Evolutionary conservation across 2,113 vertebrate species (phyloP).

Genomic region (Alethe castanea): DNA sequence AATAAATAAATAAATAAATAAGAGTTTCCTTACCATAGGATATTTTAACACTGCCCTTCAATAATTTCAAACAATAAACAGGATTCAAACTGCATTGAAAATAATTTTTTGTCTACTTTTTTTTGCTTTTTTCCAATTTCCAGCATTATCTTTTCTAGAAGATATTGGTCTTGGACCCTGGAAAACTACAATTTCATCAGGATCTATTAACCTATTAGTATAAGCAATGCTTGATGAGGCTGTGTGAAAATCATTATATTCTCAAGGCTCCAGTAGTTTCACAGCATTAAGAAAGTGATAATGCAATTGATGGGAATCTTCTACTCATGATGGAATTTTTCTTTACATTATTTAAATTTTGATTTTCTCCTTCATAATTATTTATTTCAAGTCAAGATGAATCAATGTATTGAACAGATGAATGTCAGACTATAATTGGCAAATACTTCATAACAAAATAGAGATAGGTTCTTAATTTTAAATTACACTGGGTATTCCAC

Average conservation of each 20-base stretch:
- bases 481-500: background rate
- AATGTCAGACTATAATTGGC: background rate
- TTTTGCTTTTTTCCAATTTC: background rate
- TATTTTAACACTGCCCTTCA: background rate
- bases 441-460: background rate
- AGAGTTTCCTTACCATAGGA: background rate
- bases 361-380: slow-evolving; percentile 19
- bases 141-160: background rate
- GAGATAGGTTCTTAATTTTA: background rate
- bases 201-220: background rate
- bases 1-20: background rate
- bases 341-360: slow-evolving; percentile 54
- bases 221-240: background rate
- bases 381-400: slow-evolving; percentile 9
- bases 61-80: background rate
- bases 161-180: background rate
- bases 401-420: background rate
- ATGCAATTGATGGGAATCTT: background rate
- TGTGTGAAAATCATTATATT: slow-evolving; percentile 7
- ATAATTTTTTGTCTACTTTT: background rate
- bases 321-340: background rate
- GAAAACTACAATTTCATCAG: background rate
- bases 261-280: background rate
- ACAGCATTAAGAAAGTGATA: background rate
- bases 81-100: background rate